Conservation (phyloP, 1,140 invertebrate species). For the Hypsibius dujardini region DNA sequence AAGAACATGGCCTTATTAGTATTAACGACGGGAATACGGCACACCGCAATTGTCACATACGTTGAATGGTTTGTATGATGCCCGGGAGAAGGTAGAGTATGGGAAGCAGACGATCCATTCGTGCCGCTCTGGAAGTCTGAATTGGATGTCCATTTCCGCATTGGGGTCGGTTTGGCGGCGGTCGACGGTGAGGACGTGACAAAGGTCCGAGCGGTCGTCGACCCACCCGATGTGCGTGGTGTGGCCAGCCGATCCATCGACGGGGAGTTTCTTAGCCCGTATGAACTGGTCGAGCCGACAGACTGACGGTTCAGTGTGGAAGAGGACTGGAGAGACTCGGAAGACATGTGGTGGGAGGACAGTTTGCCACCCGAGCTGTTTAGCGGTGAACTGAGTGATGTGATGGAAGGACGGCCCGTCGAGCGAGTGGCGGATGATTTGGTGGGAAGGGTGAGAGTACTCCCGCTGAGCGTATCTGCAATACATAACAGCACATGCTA, state of each 20-base stretch:
- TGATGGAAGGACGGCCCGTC: neutral
- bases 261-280: neutral
- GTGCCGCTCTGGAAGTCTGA: constrained; percentile 10
- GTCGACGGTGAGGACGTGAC: neutral
- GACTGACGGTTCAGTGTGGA: neutral
- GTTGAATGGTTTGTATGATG: too few species aligned
- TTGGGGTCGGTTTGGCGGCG: neutral
- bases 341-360: neutral
- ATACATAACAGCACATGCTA: neutral
- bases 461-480: neutral
- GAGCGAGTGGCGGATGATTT: neutral
- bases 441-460: constrained; percentile 15
- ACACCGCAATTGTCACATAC: too few species aligned
- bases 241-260: constrained; percentile 8
- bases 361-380: neutral
- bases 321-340: constrained; percentile 5
- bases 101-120: too few species aligned
- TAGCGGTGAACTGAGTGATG: neutral
- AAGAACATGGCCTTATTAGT: neutral
- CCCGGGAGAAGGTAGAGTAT: too few species aligned
- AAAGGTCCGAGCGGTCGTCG: neutral
- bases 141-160: constrained; percentile 16
- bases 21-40: neutral
- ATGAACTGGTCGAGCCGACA: neutral
- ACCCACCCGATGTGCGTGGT: neutral